Conservation (phyloP, 2,113 vertebrate genomes). For the Macrotus californicus region DNA sequence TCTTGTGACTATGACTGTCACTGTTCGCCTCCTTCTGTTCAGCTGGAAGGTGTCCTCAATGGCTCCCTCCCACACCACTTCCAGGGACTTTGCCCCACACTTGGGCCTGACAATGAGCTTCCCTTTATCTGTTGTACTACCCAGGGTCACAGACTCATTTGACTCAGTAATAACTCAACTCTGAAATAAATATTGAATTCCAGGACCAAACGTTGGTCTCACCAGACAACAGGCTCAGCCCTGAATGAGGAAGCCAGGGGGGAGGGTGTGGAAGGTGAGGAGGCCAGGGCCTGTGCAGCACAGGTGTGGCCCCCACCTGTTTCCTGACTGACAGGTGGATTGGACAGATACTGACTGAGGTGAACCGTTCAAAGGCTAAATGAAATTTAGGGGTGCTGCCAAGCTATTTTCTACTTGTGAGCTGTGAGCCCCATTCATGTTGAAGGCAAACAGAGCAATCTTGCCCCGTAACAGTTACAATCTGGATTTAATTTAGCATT, state of each 20-base stretch:
- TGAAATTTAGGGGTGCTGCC: neutral
- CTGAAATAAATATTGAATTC: constrained; percentile 10
- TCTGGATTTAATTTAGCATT: neutral
- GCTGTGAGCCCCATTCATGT: neutral
- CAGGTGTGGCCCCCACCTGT: neutral
- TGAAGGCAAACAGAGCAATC: neutral
- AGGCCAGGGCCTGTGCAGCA: neutral
- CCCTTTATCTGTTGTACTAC: neutral
- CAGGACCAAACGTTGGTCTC: neutral
- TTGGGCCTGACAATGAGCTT: neutral
- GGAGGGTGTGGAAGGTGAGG: neutral
- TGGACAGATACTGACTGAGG: neutral
- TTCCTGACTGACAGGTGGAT: neutral
- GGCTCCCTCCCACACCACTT: neutral
- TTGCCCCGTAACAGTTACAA: neutral
- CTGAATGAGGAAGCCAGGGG: neutral
- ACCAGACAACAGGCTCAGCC: neutral
- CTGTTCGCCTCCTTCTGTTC: neutral
- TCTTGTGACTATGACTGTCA: neutral
- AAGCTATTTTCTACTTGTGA: neutral
- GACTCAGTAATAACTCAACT: neutral
- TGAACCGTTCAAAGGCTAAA: neutral
- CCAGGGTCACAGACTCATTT: neutral
- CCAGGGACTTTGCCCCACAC: neutral
- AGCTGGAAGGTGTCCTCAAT: neutral